phyloP scores from a whole-genome alignment of 2,113 vertebrate species.

The Hippocampus comes region DNA sequence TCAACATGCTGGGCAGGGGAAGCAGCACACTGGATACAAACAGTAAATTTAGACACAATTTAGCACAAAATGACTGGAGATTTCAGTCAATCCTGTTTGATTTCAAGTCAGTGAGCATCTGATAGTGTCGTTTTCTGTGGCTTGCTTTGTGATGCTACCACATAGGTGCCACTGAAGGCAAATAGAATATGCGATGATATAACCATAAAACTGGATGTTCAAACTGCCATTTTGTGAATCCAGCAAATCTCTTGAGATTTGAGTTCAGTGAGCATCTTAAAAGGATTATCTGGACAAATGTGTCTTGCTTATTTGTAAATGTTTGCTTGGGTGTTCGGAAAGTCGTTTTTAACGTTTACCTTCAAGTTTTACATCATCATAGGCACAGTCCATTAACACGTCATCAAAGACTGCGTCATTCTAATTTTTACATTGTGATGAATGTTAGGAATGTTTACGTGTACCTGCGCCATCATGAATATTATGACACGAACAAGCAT shows the following conservation, averaged over 20 bases:
- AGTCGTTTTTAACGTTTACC: background rate
- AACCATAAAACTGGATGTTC: background rate
- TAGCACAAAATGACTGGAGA: background rate
- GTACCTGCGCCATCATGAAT: background rate
- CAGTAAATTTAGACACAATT: constrained; percentile 15
- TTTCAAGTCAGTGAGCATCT: background rate
- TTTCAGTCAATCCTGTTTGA: background rate
- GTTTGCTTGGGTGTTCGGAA: background rate
- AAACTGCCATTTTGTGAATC: background rate
- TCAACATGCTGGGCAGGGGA: constrained; percentile 29
- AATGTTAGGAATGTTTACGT: background rate
- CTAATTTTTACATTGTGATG: background rate
- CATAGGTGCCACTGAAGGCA: background rate
- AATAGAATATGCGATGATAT: background rate
- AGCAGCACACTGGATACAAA: constrained; percentile 18
- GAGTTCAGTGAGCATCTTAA: background rate
- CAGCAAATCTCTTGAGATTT: background rate
- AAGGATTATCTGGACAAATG: background rate
- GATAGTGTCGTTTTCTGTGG: background rate
- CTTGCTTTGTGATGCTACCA: background rate
- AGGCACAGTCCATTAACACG: background rate
- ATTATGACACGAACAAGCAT: background rate
- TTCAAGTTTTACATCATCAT: background rate
- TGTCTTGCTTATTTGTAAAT: background rate
- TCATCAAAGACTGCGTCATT: background rate